phyloP scores from a whole-genome alignment of 2,113 vertebrate genomes.

The Carassius carassius region DNA sequence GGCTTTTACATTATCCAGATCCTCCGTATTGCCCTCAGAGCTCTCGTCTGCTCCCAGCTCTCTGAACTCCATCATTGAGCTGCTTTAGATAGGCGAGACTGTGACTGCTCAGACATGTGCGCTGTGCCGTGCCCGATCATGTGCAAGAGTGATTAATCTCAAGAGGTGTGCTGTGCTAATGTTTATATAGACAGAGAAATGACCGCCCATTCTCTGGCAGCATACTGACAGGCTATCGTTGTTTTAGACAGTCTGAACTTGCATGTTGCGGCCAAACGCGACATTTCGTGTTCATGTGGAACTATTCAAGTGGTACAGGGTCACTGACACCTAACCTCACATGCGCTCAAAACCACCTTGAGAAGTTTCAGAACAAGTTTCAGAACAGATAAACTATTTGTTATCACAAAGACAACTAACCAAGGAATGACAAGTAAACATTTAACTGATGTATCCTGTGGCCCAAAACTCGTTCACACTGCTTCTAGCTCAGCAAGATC shows the following conservation, averaged over 20 bases:
- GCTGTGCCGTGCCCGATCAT: slow-evolving; percentile 1
- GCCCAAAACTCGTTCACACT: not conserved
- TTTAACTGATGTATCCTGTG: not conserved
- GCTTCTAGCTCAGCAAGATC: not conserved
- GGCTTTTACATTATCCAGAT: slow-evolving; percentile 85
- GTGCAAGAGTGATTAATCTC: slow-evolving; percentile 31
- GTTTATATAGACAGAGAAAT: slow-evolving; percentile 47
- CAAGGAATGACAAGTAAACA: not conserved
- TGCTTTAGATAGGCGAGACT: not conserved
- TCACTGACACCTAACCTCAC: not conserved
- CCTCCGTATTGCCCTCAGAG: slow-evolving; percentile 73
- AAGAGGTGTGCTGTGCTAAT: slow-evolving; percentile 23
- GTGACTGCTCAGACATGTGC: slow-evolving; percentile 18
- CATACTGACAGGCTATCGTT: not conserved
- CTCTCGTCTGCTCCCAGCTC: slow-evolving; percentile 78
- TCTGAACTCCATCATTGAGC: slow-evolving; percentile 76
- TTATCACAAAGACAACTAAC: not conserved
- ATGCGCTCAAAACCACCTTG: not conserved
- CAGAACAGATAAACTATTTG: not conserved
- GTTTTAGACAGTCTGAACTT: not conserved
- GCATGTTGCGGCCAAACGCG: not conserved
- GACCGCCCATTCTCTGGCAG: slow-evolving; percentile 64
- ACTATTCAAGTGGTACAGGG: not conserved
- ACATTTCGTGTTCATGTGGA: not conserved
- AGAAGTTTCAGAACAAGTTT: not conserved